Conservation (phyloP, 2,113 vertebrate genomes). For the Erythrocebus patas region DNA sequence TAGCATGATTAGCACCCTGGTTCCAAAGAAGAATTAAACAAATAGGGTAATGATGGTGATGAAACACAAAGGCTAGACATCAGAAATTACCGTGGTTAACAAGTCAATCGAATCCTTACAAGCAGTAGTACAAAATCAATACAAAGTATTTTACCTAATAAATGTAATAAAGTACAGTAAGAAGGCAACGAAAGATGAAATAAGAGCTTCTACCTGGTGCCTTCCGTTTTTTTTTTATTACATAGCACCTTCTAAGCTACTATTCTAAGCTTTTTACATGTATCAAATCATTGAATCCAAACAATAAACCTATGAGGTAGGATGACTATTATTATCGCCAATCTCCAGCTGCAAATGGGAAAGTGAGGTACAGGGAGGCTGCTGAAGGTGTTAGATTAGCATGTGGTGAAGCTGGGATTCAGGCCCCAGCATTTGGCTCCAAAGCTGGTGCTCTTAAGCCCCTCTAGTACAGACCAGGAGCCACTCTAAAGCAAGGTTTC, state of each 20-base stretch:
- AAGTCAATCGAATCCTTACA: neutral
- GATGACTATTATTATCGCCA: neutral
- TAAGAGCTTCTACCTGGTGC: neutral
- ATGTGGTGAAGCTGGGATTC: neutral
- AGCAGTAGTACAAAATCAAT: neutral
- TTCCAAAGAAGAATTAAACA: constrained; percentile 58
- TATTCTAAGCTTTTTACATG: neutral
- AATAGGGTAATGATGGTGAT: constrained; percentile 20
- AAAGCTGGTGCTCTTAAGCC: neutral
- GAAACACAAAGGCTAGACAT: neutral
- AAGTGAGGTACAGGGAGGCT: neutral
- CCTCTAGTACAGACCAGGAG: accelerated
- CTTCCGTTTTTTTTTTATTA: neutral
- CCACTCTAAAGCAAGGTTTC: neutral
- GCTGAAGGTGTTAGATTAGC: neutral
- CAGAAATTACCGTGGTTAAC: neutral
- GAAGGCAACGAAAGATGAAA: neutral
- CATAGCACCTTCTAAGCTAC: neutral
- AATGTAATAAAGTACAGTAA: neutral
- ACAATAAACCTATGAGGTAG: neutral
- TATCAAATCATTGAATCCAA: neutral
- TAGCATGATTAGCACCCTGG: constrained; percentile 34
- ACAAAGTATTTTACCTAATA: neutral
- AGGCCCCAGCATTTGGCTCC: neutral
- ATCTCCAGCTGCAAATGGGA: neutral